Evolutionary conservation across 2,888 invertebrate genomes (phyloP).

Genomic region (Cantharis rufa): DNA sequence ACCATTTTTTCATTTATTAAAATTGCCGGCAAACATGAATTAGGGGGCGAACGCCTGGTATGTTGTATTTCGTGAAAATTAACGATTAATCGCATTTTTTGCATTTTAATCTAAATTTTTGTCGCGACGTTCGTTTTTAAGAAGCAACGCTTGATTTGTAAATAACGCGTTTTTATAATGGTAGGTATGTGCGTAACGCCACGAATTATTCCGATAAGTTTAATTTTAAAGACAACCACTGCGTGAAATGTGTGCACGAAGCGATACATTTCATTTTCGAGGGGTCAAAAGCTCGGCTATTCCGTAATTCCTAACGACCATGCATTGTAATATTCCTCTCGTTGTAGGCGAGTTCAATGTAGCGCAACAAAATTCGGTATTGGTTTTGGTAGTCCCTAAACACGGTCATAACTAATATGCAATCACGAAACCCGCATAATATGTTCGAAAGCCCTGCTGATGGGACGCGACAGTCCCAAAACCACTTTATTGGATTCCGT

Average conservation of each 20-base stretch:
- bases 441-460: slow-evolving; percentile 25
- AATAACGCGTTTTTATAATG: not conserved
- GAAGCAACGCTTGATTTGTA: not conserved
- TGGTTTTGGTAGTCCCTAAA: slow-evolving; percentile 34
- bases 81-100: not conserved
- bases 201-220: slow-evolving; percentile 7
- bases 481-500: slow-evolving; percentile 34
- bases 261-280: slow-evolving; percentile 24
- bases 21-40: not conserved
- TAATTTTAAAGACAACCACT: slow-evolving; percentile 14
- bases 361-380: slow-evolving; percentile 31
- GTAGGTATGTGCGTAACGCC: not conserved
- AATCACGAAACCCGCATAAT: slow-evolving; percentile 36
- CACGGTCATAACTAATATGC: slow-evolving; percentile 36
- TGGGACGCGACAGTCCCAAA: slow-evolving; percentile 30
- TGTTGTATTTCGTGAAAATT: not conserved
- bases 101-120: not conserved
- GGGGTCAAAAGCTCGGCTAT: slow-evolving; percentile 20
- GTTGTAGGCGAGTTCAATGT: slow-evolving; percentile 28
- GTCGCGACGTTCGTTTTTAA: not conserved
- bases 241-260: slow-evolving; percentile 22
- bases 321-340: slow-evolving; percentile 23
- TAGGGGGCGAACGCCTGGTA: not conserved
- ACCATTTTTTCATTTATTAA: not conserved
- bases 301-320: slow-evolving; percentile 29